Conservation (phyloP, 2,888 invertebrate genomes). For the Rhopalosiphum nymphaeae region DNA sequence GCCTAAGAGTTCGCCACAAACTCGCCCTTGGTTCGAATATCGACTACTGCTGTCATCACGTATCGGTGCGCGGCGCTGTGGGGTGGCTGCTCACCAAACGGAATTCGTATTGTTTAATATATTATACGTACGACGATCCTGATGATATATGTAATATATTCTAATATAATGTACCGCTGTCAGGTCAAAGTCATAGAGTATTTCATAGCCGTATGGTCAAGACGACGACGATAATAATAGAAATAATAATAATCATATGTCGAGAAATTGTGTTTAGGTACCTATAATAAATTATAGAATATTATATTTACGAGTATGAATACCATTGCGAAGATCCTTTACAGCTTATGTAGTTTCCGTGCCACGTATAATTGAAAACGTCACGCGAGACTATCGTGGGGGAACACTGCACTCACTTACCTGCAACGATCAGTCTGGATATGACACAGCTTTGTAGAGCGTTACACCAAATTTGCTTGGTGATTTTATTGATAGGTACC, state of each 20-base stretch:
- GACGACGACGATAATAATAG: not conserved
- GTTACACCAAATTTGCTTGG: not conserved
- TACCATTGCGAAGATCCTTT: not conserved
- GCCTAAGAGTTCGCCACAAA: not conserved
- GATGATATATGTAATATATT: not conserved
- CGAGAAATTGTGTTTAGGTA: not conserved
- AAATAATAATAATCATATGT: not conserved
- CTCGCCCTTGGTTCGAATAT: not conserved
- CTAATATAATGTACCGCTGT: not conserved
- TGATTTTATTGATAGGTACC: not conserved
- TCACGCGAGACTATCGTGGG: not conserved
- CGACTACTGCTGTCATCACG: not conserved
- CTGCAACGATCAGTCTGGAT: not conserved
- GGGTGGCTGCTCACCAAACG: not conserved
- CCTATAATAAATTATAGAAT: not conserved
- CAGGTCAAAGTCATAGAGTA: not conserved
- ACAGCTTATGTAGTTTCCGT: not conserved
- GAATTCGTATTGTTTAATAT: not conserved
- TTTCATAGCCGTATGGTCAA: not conserved
- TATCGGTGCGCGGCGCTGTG: not conserved
- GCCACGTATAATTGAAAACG: constrained; percentile 31
- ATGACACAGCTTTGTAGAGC: not conserved
- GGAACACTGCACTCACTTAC: not conserved
- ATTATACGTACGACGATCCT: not conserved
- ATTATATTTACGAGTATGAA: constrained; percentile 21